Base-by-base conservation (phyloP, 1,140 invertebrate genomes). In the Drosophila athabasca region DNA sequence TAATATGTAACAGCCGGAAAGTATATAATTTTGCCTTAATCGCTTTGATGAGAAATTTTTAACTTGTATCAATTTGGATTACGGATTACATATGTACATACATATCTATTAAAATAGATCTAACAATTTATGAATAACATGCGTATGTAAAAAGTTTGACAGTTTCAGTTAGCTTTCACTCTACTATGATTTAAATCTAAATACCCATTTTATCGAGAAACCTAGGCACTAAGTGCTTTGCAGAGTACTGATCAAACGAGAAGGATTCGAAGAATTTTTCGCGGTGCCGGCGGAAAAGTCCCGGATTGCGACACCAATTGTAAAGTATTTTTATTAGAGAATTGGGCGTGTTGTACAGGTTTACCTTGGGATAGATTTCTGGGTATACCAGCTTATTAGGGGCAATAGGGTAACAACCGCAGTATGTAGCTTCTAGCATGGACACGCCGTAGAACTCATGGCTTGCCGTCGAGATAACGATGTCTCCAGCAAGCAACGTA, bases 381-480 rank as follows among this genome's bases (percentile, higher is more conserved):
- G 95, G 95, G 92, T 96, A 96, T 0, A 95, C 95, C 6, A 96
- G 91, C 65, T 92, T 90, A 76, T 95, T 95, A 29, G 95, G 95
- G 52, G 93, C 94, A 13, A 96, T 79, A 3, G 95, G 95, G 91
- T 94, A 94, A 82, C 95, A 96, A 9, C 95, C 95, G 62, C 93
- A 93, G 69, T 93, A 93, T 6, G 93, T 93, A n/a, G 95, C 94
- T 92, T 96, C 95, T 50, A 96, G 81, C 93, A 96, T 95, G 17
- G 95, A 93, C 24, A 96, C 95, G 46, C 95, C 95, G 91, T 95
- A 96, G 90, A 96, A 96, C 90, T 96, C 95, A 92, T 96, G 95
- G 26, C 93, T 92, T 2, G 95, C 95, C n/a, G 95, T 96, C 0
- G 95, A 96, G 11, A 96, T 92, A 24, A 94, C 94, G 62, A 96